These are phyloP conservation scores for Heliothis virescens DNA, from an alignment of 1,140 invertebrate genomes.

Conservation along the genomic window DNA sequence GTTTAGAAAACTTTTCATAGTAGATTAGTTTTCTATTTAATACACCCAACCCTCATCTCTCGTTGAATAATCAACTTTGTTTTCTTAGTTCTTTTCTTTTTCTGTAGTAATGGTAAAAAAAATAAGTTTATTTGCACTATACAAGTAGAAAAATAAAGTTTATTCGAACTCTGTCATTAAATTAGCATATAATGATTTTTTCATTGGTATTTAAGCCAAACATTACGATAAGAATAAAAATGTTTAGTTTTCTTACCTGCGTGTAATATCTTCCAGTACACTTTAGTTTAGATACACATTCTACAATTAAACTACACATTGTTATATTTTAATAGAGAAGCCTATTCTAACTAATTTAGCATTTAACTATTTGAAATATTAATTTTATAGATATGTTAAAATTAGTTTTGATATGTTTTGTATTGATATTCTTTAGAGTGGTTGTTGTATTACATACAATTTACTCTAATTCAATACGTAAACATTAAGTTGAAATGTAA, in stretches of 20 bases:
- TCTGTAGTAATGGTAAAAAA: no score
- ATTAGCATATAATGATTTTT: no score
- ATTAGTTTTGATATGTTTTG: slow-evolving; percentile 82
- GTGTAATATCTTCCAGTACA: not conserved
- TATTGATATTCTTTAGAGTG: slow-evolving; percentile 84
- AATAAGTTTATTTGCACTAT: no score
- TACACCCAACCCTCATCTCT: no score
- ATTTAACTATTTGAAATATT: slow-evolving; percentile 24
- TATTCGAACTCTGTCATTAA: no score
- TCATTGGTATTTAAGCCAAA: no score
- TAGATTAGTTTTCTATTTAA: no score
- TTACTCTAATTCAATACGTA: slow-evolving; percentile 72
- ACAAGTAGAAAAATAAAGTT: no score
- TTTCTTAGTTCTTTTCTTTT: no score
- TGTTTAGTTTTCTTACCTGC: slow-evolving; percentile 8
- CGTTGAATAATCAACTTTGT: no score
- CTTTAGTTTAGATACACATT: not conserved
- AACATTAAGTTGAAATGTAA: slow-evolving; percentile 53
- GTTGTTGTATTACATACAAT: slow-evolving; percentile 76
- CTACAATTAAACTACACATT: slow-evolving; percentile 6
- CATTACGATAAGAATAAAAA: no score
- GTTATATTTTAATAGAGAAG: not conserved
- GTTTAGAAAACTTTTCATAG: no score
- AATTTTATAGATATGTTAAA: slow-evolving; percentile 76
- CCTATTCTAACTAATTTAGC: not conserved